Evolutionary conservation across 2,113 vertebrate genomes (phyloP).

Genomic region (Malurus alboscapulatus): DNA sequence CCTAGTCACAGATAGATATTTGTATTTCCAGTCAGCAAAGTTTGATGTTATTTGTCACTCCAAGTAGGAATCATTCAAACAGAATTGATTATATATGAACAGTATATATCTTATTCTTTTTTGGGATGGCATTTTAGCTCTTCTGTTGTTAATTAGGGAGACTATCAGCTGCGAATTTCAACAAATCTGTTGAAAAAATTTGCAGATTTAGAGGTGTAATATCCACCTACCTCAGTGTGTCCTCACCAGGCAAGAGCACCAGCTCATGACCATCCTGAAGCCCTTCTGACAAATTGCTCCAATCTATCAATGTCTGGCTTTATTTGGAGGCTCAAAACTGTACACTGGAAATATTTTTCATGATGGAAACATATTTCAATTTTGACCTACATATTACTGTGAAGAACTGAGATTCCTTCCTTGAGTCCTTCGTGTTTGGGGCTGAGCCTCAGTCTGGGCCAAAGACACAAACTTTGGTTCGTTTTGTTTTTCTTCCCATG

Average conservation of each 20-base stretch:
- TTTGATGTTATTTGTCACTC: accelerated
- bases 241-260: background rate
- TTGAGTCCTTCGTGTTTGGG: accelerated
- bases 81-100: background rate
- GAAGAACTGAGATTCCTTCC: background rate
- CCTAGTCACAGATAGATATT: background rate
- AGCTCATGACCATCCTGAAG: accelerated
- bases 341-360: background rate
- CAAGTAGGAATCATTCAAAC: background rate
- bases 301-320: background rate
- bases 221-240: accelerated
- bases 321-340: background rate
- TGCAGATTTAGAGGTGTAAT: background rate
- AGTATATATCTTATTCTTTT: background rate
- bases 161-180: background rate
- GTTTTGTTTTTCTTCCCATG: background rate
- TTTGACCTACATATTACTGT: accelerated
- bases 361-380: background rate
- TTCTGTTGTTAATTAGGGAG: background rate
- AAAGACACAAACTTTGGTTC: background rate
- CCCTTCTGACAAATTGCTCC: background rate
- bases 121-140: background rate
- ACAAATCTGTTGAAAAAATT: background rate
- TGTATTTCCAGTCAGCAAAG: background rate
- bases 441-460: background rate